Percentiles rank a stretch among this genome's conserved stretches.
These are phyloP conservation scores for Disparrhopalites patrizii DNA, from an alignment of 2,888 invertebrate species.

Conservation along the genomic window DNA sequence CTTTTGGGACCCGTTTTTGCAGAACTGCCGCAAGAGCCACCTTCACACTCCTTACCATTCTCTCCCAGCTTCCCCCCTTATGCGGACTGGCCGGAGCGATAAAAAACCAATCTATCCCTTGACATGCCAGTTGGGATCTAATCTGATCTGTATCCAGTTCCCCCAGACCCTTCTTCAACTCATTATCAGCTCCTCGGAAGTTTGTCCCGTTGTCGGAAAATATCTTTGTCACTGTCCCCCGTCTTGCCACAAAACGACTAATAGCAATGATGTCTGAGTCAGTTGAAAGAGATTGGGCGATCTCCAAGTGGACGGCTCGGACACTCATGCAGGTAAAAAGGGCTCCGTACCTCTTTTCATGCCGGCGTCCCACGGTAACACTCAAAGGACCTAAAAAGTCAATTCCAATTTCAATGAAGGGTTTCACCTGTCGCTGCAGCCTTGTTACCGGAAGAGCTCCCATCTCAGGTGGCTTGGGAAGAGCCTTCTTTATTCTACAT, in stretches of 20 bases:
- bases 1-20: constrained; percentile 5
- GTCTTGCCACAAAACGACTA: not conserved
- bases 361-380: not conserved
- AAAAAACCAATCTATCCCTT: constrained; percentile 9
- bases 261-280: not conserved
- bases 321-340: constrained; percentile 27
- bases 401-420: constrained; percentile 10
- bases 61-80: constrained; percentile 14
- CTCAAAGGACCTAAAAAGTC: constrained; percentile 19
- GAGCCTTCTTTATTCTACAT: constrained; percentile 7
- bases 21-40: constrained; percentile 6
- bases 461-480: constrained; percentile 18
- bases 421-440: not conserved
- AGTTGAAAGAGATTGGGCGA: constrained; percentile 11
- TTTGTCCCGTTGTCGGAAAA: constrained; percentile 41
- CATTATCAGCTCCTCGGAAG: constrained; percentile 32
- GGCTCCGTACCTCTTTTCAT: constrained; percentile 21
- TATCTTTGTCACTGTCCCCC: constrained; percentile 25
- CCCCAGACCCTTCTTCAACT: constrained; percentile 26
- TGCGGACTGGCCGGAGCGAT: constrained; percentile 9
- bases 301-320: constrained; percentile 23
- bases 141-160: constrained; percentile 25
- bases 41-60: constrained; percentile 17
- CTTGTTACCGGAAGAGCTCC: constrained; percentile 14
- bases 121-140: not conserved